phyloP scores from a whole-genome alignment of 1,140 invertebrate species.

The Nephotettix cincticeps region DNA sequence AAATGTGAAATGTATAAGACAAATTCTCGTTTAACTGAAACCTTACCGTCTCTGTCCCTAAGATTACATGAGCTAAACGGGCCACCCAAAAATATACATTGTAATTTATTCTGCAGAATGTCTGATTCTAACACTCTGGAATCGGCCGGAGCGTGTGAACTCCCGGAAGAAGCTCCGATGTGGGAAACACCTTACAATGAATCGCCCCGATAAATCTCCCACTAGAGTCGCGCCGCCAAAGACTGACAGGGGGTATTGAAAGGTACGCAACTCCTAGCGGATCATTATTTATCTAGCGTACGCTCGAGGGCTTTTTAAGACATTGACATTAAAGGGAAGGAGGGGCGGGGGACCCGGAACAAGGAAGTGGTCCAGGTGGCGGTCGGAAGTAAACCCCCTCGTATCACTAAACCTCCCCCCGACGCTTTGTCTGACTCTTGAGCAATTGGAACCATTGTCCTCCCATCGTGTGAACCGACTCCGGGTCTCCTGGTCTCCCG shows the following conservation, averaged over 20 bases:
- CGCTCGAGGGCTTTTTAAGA: conserved; percentile 16
- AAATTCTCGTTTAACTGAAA: no score
- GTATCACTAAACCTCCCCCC: conserved; percentile 9
- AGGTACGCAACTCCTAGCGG: background rate
- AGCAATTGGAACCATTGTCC: conserved; percentile 16
- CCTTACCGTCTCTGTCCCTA: no score
- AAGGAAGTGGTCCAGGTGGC: conserved; percentile 18
- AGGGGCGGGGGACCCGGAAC: conserved; percentile 20
- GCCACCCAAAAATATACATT: no score
- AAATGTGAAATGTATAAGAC: no score
- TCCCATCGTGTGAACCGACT: conserved; percentile 5
- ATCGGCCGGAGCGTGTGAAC: no score
- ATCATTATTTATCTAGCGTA: conserved; percentile 24
- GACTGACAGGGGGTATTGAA: conserved; percentile 17
- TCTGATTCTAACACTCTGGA: no score
- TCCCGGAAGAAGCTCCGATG: no score
- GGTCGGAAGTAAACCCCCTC: conserved; percentile 13
- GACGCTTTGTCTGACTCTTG: conserved; percentile 17
- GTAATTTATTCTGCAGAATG: no score
- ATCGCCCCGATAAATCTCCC: conserved; percentile 4
- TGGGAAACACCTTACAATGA: background rate
- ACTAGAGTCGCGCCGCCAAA: background rate
- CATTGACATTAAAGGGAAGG: background rate
- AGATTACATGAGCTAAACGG: no score
- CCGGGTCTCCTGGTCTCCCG: no score